Percentiles rank a stretch among this genome's conserved stretches.
These are phyloP conservation scores for Girardinichthys multiradiatus DNA, from an alignment of 2,113 vertebrate genomes.

Conservation along the genomic window DNA sequence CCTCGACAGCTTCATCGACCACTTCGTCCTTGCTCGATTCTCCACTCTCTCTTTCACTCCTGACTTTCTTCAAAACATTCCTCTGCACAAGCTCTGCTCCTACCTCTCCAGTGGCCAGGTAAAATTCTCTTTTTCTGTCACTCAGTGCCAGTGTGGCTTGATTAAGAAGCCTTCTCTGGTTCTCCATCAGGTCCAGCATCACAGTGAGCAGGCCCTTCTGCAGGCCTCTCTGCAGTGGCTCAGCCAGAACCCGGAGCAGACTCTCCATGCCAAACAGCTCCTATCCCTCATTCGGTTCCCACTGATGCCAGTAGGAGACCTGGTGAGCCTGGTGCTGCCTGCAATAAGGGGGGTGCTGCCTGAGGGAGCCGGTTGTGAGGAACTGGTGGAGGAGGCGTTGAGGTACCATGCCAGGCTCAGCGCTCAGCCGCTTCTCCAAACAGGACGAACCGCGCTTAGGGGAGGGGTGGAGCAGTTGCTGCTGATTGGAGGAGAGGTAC, in stretches of 20 bases:
- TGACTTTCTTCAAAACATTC: constrained; percentile 86
- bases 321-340: constrained; percentile 85
- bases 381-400: constrained; percentile 88
- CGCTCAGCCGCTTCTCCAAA: constrained; percentile 90
- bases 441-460: constrained; percentile 80
- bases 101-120: constrained; percentile 86
- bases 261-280: constrained; percentile 80
- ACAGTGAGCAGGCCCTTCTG: constrained; percentile 87
- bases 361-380: constrained; percentile 83
- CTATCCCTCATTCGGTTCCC: constrained; percentile 91
- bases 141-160: no score
- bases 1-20: constrained; percentile 89
- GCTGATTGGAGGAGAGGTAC: constrained; percentile 90
- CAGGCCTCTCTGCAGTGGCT: constrained; percentile 91
- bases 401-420: constrained; percentile 85
- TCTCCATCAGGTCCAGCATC: constrained; percentile 82
- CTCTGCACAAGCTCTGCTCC: constrained; percentile 85
- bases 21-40: constrained; percentile 88
- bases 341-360: constrained; percentile 85
- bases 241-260: constrained; percentile 83
- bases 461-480: constrained; percentile 85
- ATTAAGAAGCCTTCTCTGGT: no score
- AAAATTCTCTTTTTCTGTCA: no score
- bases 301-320: constrained; percentile 85
- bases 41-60: constrained; percentile 86